A percentile compares a stretch with the other conserved stretches of the same genome.
Evolutionary conservation across 2,888 invertebrate genomes (phyloP).

Genomic region (Protophormia terraenovae): DNA sequence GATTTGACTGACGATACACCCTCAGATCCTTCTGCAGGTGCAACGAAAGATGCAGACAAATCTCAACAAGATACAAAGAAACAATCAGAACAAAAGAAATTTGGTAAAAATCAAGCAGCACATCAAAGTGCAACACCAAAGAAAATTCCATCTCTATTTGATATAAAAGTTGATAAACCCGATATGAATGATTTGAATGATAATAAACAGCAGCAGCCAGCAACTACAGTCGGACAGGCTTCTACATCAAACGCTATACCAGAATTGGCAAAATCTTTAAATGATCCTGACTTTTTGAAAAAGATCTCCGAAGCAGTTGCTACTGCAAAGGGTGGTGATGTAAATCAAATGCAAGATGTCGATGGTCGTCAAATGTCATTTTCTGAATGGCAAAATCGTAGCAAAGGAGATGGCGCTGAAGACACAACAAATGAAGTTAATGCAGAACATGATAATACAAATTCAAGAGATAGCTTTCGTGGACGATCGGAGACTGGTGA

Average conservation of each 20-base stretch:
- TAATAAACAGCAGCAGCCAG: not conserved
- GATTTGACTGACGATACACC: constrained; percentile 84
- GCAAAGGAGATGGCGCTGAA: constrained; percentile 27
- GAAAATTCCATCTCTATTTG: constrained; percentile 77
- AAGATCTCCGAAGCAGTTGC: constrained; percentile 77
- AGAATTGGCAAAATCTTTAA: constrained; percentile 74
- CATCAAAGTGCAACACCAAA: constrained; percentile 49
- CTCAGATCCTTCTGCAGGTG: not conserved
- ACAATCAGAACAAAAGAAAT: not conserved
- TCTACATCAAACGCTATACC: constrained; percentile 51
- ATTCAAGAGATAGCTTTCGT: constrained; percentile 13
- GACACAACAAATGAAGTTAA: constrained; percentile 1
- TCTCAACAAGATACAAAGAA: not conserved
- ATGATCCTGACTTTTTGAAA: constrained; percentile 78
- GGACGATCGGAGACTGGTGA: constrained; percentile 14
- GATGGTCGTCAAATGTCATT: constrained; percentile 71
- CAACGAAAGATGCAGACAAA: not conserved
- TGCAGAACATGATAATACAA: constrained; percentile 9
- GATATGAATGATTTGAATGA: constrained; percentile 30
- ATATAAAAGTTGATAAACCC: constrained; percentile 75
- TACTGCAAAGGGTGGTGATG: constrained; percentile 73
- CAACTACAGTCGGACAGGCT: not conserved
- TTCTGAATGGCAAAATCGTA: constrained; percentile 75
- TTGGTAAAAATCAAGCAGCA: not conserved
- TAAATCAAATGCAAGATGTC: constrained; percentile 22